These are phyloP conservation scores for Parazoanthus darwini DNA, from an alignment of 92 coral and sea anemone genomes.

Conservation along the genomic window DNA sequence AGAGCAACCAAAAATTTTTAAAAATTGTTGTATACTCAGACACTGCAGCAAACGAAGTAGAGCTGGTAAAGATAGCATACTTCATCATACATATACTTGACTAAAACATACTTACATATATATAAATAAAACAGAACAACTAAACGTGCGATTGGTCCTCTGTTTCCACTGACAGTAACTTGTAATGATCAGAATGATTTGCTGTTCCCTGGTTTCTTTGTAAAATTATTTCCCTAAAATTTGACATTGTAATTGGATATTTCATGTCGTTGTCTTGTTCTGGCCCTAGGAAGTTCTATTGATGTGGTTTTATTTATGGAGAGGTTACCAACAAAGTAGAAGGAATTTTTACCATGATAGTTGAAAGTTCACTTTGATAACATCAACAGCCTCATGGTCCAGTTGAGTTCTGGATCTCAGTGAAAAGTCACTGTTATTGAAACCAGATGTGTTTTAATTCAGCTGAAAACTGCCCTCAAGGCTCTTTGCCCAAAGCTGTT, in stretches of 20 bases:
- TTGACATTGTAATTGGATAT: constrained; percentile 7
- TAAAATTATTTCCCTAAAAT: constrained; percentile 5
- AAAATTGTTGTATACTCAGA: background rate
- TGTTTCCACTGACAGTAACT: background rate
- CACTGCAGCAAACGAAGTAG: constrained; percentile 9
- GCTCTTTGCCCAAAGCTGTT: constrained; percentile 13
- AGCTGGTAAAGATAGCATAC: background rate
- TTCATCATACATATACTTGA: background rate
- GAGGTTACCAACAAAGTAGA: background rate
- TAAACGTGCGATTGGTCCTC: background rate
- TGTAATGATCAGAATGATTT: background rate
- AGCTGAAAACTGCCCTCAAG: constrained; percentile 29
- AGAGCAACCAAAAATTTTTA: background rate
- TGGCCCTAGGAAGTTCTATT: background rate
- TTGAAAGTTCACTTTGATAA: background rate
- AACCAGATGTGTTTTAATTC: constrained; percentile 24
- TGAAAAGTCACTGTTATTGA: constrained; percentile 14
- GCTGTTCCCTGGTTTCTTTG: background rate
- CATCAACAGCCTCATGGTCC: background rate
- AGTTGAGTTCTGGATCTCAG: background rate
- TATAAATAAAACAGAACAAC: background rate
- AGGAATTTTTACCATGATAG: background rate
- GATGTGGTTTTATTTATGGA: background rate
- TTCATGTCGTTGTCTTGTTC: background rate
- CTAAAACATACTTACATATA: background rate